These are phyloP conservation scores for Cheiracanthium punctorium DNA, from an alignment of 2,888 invertebrate species.

Conservation along the genomic window DNA sequence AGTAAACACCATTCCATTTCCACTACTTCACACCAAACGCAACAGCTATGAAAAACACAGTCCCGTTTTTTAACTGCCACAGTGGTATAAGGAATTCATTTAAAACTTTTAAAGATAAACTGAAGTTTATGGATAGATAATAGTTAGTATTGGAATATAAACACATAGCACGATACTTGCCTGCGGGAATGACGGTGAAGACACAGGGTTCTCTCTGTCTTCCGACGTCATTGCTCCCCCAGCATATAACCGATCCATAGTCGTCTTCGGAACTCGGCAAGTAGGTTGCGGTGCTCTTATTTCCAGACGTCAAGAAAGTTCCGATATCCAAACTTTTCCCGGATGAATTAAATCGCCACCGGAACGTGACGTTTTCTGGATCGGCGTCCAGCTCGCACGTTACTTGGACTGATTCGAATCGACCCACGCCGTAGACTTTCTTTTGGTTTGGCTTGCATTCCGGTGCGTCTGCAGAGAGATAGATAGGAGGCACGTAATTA, in stretches of 20 bases:
- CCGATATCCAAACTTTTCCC: slow-evolving; percentile 47
- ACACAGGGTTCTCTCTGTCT: slow-evolving; percentile 72
- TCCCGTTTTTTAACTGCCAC: too few species aligned
- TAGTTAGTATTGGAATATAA: too few species aligned
- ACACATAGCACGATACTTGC: slow-evolving; percentile 77
- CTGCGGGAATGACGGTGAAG: slow-evolving; percentile 78
- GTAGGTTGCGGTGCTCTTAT: slow-evolving; percentile 80
- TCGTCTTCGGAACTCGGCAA: slow-evolving; percentile 73
- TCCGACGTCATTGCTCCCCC: slow-evolving; percentile 73
- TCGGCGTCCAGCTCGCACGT: slow-evolving; percentile 75
- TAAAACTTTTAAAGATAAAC: too few species aligned
- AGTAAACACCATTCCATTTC: too few species aligned
- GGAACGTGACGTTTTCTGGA: slow-evolving; percentile 82
- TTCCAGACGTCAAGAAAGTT: slow-evolving; percentile 78
- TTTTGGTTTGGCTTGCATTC: slow-evolving; percentile 90
- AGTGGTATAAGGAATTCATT: too few species aligned
- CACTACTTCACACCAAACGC: too few species aligned
- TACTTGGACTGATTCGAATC: slow-evolving; percentile 83
- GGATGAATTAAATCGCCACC: slow-evolving; percentile 95
- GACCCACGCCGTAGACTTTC: slow-evolving; percentile 91
- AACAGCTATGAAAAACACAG: too few species aligned
- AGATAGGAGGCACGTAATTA: too few species aligned
- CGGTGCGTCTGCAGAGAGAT: slow-evolving; percentile 89
- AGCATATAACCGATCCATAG: slow-evolving; percentile 73
- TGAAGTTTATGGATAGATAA: too few species aligned